phyloP scores from a whole-genome alignment of 2,888 invertebrate genomes.

The Charanyca ferruginea region DNA sequence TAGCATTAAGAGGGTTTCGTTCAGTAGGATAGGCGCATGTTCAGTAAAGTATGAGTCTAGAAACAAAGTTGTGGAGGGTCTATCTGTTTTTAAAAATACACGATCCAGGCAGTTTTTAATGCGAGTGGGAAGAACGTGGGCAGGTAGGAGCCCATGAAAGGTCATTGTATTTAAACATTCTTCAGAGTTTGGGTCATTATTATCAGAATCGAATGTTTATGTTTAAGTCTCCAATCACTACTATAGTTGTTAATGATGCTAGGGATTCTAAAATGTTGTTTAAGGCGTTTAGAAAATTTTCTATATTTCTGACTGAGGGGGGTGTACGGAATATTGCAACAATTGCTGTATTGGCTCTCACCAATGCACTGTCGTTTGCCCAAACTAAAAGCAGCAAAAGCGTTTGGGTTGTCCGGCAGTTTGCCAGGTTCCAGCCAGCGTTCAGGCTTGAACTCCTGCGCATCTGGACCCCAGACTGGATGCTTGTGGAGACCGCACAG shows the following conservation, averaged over 20 bases:
- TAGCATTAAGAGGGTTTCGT: not conserved
- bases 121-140: too few relatives aligned
- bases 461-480: constrained; percentile 78
- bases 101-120: too few relatives aligned
- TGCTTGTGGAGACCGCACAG: constrained; percentile 75
- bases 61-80: constrained; percentile 9
- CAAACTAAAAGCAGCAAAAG: too few relatives aligned
- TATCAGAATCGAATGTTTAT: too few relatives aligned
- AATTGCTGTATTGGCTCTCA: constrained; percentile 33
- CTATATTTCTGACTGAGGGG: too few relatives aligned
- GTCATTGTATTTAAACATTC: constrained; percentile 10
- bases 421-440: constrained; percentile 75
- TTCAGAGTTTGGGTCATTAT: too few relatives aligned
- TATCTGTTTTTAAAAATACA: constrained; percentile 14
- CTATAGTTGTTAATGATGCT: too few relatives aligned
- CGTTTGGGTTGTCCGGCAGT: constrained; percentile 72
- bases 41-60: constrained; percentile 8
- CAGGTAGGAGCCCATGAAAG: constrained; percentile 11
- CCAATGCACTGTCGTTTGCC: constrained; percentile 78
- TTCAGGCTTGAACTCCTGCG: constrained; percentile 76
- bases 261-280: too few relatives aligned
- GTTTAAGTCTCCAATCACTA: too few relatives aligned
- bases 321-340: too few relatives aligned
- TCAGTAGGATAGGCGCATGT: too few relatives aligned
- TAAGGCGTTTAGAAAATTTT: too few relatives aligned